phyloP scores from a whole-genome alignment of 2,888 invertebrate species.

The Volucella bombylans region DNA sequence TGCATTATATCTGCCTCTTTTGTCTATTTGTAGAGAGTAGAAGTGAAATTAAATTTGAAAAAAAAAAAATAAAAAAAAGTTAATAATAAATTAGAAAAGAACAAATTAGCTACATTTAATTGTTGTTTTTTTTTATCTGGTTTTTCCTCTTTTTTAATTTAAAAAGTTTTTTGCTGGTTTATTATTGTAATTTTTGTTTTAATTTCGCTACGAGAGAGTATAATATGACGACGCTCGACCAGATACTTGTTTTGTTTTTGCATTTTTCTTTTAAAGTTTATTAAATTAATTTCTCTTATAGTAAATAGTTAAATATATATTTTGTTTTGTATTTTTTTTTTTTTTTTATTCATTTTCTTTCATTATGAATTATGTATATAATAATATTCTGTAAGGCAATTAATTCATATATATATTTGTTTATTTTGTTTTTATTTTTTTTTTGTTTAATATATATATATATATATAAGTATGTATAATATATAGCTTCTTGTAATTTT shows the following conservation, averaged over 20 bases:
- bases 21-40: conserved; percentile 55
- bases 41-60: conserved; percentile 56
- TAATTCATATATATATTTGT: conserved; percentile 73
- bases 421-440: conserved; percentile 43
- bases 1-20: conserved; percentile 34
- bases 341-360: conserved; percentile 31
- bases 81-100: conserved; percentile 34
- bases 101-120: conserved; percentile 57
- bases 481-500: conserved; percentile 69
- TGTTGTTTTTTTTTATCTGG: conserved; percentile 13
- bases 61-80: conserved; percentile 15
- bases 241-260: conserved; percentile 42
- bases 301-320: conserved; percentile 74
- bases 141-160: conserved; percentile 15
- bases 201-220: conserved; percentile 66
- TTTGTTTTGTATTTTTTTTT: conserved; percentile 14
- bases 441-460: conserved; percentile 12
- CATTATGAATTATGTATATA: conserved; percentile 73
- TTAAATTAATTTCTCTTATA: conserved; percentile 67
- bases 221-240: conserved; percentile 71
- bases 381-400: conserved; percentile 74
- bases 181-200: conserved; percentile 39
- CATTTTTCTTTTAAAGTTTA: conserved; percentile 36
- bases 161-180: background rate
- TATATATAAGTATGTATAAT: conserved; percentile 73